Base-by-base conservation (phyloP, 2,797 vertebrate genomes). In the Nothura maculosa region DNA sequence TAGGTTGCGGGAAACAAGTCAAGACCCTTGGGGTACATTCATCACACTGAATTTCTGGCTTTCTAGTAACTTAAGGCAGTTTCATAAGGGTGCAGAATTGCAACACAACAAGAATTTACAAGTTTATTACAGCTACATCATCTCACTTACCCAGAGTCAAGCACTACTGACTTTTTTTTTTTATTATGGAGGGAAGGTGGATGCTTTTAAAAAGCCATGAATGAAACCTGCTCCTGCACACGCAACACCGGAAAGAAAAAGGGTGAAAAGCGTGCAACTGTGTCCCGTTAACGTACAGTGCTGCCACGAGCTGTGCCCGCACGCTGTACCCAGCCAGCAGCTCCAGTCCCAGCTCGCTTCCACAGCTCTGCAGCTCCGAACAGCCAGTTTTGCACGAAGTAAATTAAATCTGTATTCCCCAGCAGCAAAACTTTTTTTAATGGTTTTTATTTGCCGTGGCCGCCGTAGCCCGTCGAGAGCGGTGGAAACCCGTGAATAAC, bases 11-110 rank as follows among this genome's bases (percentile, higher is more conserved):
- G 68, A 92, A 90, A 69, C 24, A 54, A 87, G 30, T 80, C 83
- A 85, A 87, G 70, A 42, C 88, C 74, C 82, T 73, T 50, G 38
- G 47, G 48, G 61, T 87, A 21, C 17, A 74, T 73, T 92, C 70
- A 67, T 25, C 58, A 64, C 11, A 64, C 12, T 45, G 8, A 16
- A 85, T 78, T 94, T 72, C 38, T 86, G 87, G 68, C 87, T 95
- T 87, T 62, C 61, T 86, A 94, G 79, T 52, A 84, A 88, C 48
- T 79, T 42, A 70, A 50, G 83, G 67, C 28, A 45, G 10, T 87
- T 96, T 93, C 77, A 78, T 74, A 94, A 95, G 70, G 76, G 70
- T 6, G 28, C 43, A 77, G 18, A 80, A 64, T 80, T 93, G 90
- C 79, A 87, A 90, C 76, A 68, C 20, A 4, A 4, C 42, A 90